phyloP scores from a whole-genome alignment of 1,140 invertebrate species.

The Meteorus sp. region DNA sequence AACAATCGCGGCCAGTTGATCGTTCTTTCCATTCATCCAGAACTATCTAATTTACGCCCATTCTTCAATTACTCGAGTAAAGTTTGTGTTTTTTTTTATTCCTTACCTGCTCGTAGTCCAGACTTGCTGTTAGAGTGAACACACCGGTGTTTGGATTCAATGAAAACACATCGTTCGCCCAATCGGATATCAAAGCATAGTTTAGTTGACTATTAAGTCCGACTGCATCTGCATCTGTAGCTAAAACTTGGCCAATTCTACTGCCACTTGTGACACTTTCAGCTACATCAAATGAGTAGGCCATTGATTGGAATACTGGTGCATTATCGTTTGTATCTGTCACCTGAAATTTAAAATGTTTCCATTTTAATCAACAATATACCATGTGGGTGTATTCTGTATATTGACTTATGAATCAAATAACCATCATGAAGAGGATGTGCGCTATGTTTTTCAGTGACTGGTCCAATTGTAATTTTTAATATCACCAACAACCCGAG shows the following conservation, averaged over 20 bases:
- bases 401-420: background rate
- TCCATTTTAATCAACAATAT: background rate
- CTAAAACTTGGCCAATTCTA: conserved; percentile 79
- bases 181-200: conserved; percentile 88
- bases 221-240: conserved; percentile 78
- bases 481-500: no score
- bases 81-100: no score
- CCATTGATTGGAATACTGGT: conserved; percentile 80
- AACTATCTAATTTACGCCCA: conserved; percentile 11
- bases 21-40: conserved; percentile 5
- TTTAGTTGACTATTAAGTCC: conserved; percentile 86
- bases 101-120: conserved; percentile 91
- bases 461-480: no score
- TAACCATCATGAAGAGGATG: background rate
- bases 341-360: conserved; percentile 65
- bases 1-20: background rate
- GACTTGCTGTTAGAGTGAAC: conserved; percentile 82
- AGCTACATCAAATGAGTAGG: conserved; percentile 87
- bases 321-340: conserved; percentile 93
- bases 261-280: conserved; percentile 82
- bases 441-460: no score
- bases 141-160: conserved; percentile 87
- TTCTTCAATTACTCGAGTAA: background rate
- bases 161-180: conserved; percentile 92
- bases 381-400: background rate